Conservation (phyloP, 2,888 invertebrate genomes). For the Nemapogon koenigi region DNA sequence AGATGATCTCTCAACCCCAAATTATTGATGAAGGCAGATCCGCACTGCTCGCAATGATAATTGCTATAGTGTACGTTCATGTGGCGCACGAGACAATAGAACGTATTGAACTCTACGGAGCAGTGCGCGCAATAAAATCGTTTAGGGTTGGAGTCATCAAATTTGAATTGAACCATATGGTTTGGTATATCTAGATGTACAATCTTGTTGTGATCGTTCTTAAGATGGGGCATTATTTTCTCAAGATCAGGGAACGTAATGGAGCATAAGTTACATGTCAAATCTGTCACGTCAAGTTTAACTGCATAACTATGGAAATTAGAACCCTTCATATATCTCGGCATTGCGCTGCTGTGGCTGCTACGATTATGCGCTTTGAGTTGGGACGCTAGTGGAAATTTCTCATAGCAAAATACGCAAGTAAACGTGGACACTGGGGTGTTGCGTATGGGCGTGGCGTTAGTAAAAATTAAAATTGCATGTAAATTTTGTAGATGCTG, state of each 20-base stretch:
- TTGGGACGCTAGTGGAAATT: no score
- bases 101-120: slow-evolving; percentile 24
- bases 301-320: no score
- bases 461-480: no score
- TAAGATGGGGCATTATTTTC: slow-evolving; percentile 26
- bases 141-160: slow-evolving; percentile 21
- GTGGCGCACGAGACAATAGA: slow-evolving; percentile 37
- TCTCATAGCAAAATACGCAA: no score
- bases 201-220: slow-evolving; percentile 21
- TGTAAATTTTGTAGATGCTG: no score
- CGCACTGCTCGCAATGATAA: slow-evolving; percentile 31
- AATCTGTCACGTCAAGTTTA: slow-evolving; percentile 33
- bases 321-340: no score
- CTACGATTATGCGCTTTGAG: no score
- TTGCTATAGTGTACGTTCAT: slow-evolving; percentile 41
- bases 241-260: slow-evolving; percentile 21
- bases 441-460: no score
- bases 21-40: slow-evolving; percentile 27
- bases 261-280: slow-evolving; percentile 31
- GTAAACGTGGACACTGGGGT: no score
- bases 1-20: slow-evolving; percentile 25
- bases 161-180: slow-evolving; percentile 32
- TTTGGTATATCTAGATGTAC: slow-evolving; percentile 29
- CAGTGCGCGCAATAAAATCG: slow-evolving; percentile 35
- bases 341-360: no score